A percentile compares a stretch with the other conserved stretches of the same genome.
Evolutionary conservation across 2,113 vertebrate genomes (phyloP).

Genomic region (Theristicus caerulescens): DNA sequence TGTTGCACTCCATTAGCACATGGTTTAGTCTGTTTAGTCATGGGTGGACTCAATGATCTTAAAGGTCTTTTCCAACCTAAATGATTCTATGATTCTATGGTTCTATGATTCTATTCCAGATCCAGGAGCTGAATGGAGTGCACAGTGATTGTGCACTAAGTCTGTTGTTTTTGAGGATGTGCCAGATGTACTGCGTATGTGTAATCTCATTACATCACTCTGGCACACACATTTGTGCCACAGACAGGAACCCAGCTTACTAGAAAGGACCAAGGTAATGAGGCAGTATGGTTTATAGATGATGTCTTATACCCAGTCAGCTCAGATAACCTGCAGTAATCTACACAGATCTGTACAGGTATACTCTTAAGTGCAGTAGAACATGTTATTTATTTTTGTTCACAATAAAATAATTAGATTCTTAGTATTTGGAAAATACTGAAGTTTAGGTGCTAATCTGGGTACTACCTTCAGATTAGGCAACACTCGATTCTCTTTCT

Average conservation of each 20-base stretch:
- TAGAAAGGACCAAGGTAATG: not conserved
- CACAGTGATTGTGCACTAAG: not conserved
- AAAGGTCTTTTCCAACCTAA: not conserved
- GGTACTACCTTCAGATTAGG: not conserved
- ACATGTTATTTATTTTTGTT: not conserved
- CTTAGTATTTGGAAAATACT: not conserved
- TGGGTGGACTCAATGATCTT: not conserved
- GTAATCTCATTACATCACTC: not conserved
- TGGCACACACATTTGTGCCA: not conserved
- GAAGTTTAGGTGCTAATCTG: not conserved
- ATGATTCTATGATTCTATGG: not conserved
- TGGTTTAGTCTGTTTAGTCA: not conserved
- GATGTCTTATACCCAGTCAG: not conserved
- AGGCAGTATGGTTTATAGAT: not conserved
- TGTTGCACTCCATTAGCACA: not conserved
- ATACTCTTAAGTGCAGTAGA: not conserved
- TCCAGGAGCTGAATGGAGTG: not conserved
- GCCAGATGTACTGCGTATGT: not conserved
- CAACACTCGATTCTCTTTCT: not conserved
- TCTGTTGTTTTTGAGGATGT: not conserved
- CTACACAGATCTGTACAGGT: not conserved
- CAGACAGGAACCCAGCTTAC: not conserved
- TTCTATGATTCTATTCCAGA: not conserved
- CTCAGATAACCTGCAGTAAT: not conserved
- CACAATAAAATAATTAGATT: not conserved